phyloP scores from a whole-genome alignment of 2,888 invertebrate genomes.

The Busseola fusca region DNA sequence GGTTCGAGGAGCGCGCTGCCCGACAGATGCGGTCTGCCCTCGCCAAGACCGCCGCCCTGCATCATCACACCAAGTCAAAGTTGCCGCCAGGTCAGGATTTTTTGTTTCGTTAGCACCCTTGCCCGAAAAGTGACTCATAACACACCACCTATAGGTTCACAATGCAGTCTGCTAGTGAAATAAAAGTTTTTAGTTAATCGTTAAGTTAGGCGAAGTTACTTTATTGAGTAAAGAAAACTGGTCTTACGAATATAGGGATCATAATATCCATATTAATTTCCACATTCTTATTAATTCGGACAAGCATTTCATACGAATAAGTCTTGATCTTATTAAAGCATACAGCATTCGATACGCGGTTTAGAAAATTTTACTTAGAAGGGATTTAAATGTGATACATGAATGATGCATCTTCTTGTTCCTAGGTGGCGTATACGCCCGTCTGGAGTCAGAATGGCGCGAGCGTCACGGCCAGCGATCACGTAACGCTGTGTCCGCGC shows the following conservation, averaged over 20 bases:
- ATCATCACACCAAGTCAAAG: conserved; percentile 67
- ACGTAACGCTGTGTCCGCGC: conserved; percentile 69
- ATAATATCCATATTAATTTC: background rate
- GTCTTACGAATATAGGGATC: background rate
- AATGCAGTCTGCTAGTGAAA: background rate
- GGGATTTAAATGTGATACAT: background rate
- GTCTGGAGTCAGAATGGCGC: conserved; percentile 93
- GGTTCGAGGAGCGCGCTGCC: conserved; percentile 94
- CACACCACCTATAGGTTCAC: background rate
- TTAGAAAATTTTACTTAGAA: background rate
- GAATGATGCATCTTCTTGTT: background rate
- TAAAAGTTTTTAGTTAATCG: background rate
- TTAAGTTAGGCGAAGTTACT: no score
- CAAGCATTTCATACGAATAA: background rate
- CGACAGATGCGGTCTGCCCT: conserved; percentile 91
- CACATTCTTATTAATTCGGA: background rate
- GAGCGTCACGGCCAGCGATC: conserved; percentile 84
- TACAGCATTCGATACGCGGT: background rate
- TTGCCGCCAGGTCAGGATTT: conserved; percentile 72
- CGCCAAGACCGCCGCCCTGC: conserved; percentile 79
- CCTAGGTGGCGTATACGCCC: conserved; percentile 92
- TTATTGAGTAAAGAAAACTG: background rate
- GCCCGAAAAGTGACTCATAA: background rate
- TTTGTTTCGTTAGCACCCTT: background rate
- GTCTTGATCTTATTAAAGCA: no score